These are phyloP conservation scores for Gerris lacustris DNA, from an alignment of 2,888 invertebrate species.

Conservation along the genomic window DNA sequence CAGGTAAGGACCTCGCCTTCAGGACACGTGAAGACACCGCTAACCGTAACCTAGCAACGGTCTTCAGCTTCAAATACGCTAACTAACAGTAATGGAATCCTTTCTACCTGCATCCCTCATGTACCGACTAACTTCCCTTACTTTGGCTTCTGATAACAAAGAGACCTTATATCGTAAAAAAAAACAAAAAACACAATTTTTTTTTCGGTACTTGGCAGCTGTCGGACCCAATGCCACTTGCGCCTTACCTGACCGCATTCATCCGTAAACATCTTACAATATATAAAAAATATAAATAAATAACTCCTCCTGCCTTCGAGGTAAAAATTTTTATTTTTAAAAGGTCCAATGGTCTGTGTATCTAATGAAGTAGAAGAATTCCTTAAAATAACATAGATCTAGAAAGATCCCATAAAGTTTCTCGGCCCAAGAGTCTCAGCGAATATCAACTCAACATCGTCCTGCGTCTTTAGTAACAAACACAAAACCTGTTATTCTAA, in stretches of 20 bases:
- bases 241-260: background rate
- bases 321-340: too few species aligned
- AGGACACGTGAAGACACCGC: background rate
- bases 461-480: too few species aligned
- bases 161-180: background rate
- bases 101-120: background rate
- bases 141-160: background rate
- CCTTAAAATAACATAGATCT: background rate
- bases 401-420: too few species aligned
- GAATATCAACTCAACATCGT: too few species aligned
- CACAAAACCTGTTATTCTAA: too few species aligned
- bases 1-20: background rate
- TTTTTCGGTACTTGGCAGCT: background rate
- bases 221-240: background rate
- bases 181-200: background rate
- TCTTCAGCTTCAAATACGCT: background rate
- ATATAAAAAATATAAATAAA: background rate
- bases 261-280: background rate
- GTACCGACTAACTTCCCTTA: background rate
- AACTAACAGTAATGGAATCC: background rate
- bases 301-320: too few species aligned
- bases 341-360: background rate
- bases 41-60: background rate
- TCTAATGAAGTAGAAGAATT: conserved; percentile 1
- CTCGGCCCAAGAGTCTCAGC: too few species aligned